Conservation (phyloP, 2,797 vertebrate genomes). For the Podarcis lilfordi region DNA sequence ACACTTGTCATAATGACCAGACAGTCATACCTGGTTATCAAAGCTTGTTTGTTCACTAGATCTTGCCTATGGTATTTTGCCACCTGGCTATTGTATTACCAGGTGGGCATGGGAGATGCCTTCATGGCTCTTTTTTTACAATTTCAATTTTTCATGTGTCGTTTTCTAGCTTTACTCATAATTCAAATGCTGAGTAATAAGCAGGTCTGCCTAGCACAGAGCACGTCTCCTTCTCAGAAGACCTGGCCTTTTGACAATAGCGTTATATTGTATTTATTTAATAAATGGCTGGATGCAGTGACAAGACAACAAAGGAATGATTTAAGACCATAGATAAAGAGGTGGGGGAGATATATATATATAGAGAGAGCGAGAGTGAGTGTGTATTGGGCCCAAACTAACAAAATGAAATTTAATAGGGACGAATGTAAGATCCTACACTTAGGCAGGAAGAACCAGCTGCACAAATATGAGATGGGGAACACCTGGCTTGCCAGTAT, state of each 20-base stretch:
- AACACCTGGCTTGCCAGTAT: no score
- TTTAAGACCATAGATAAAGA: background rate
- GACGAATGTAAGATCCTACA: no score
- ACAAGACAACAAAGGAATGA: background rate
- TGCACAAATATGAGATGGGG: no score
- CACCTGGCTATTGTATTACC: background rate
- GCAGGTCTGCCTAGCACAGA: background rate
- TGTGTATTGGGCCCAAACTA: no score
- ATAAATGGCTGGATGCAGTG: background rate
- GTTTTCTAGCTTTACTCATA: background rate
- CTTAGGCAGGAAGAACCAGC: no score
- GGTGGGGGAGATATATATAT: background rate
- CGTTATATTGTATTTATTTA: slow-evolving; percentile 3
- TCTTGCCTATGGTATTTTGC: background rate
- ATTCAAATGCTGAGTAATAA: slow-evolving; percentile 5
- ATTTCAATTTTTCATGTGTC: background rate
- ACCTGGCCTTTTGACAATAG: slow-evolving; percentile 7
- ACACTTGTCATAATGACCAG: background rate
- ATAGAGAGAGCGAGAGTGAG: no score
- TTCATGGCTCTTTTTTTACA: background rate
- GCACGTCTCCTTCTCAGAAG: background rate
- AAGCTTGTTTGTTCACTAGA: background rate
- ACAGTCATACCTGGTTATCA: background rate
- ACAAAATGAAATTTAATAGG: no score
- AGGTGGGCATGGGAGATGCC: background rate